A percentile compares a stretch with the other conserved stretches of the same genome.
These are phyloP conservation scores for Antheraea mylitta DNA, from an alignment of 1,140 invertebrate genomes.

Conservation along the genomic window DNA sequence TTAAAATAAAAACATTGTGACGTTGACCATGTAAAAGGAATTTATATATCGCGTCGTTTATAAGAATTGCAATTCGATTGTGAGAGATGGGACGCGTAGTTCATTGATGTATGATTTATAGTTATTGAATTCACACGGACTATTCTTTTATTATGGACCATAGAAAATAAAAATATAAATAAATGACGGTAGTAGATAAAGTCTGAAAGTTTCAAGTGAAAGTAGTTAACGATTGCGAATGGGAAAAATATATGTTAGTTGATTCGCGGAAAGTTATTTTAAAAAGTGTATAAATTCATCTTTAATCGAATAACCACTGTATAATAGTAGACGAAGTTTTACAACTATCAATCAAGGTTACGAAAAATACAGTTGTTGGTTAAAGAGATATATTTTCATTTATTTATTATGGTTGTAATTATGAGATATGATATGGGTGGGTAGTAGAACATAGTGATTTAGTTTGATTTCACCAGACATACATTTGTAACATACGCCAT, in stretches of 20 bases:
- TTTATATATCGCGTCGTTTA: neutral
- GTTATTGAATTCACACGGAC: constrained; percentile 41
- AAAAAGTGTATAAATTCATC: neutral
- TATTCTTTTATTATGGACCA: constrained; percentile 28
- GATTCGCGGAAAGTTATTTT: neutral
- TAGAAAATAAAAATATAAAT: constrained; percentile 32
- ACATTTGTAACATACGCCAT: too few species aligned
- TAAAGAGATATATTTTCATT: too few species aligned
- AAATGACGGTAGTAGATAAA: constrained; percentile 10
- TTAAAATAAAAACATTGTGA: neutral
- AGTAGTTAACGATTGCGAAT: constrained; percentile 13
- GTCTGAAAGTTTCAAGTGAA: constrained; percentile 30
- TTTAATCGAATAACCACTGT: neutral
- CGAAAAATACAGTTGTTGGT: neutral
- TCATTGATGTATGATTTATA: constrained; percentile 45
- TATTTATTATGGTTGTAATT: too few species aligned
- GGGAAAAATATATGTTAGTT: neutral
- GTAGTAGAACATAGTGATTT: too few species aligned
- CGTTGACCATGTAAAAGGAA: neutral
- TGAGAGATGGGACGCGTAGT: constrained; percentile 29
- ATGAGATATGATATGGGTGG: too few species aligned
- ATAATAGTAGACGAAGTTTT: neutral
- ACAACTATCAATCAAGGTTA: neutral
- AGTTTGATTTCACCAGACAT: too few species aligned
- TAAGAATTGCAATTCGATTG: constrained; percentile 11